These are phyloP conservation scores for Protonibea diacanthus DNA, from an alignment of 2,797 vertebrate genomes.

Conservation along the genomic window DNA sequence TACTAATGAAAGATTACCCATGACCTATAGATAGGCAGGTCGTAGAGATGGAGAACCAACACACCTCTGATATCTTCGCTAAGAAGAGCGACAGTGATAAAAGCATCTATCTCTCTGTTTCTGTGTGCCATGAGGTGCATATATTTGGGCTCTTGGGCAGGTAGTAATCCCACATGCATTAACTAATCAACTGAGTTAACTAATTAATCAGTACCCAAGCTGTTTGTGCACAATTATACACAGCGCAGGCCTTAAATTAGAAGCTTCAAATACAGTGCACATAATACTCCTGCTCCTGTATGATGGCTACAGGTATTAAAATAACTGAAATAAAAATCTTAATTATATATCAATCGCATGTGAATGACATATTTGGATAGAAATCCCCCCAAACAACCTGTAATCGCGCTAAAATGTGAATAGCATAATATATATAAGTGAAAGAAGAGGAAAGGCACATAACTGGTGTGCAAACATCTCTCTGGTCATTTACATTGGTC, in stretches of 20 bases:
- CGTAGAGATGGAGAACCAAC: neutral
- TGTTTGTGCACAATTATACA: conserved; percentile 6
- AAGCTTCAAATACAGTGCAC: conserved; percentile 9
- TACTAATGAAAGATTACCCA: neutral
- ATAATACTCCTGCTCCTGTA: conserved; percentile 9
- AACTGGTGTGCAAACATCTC: neutral
- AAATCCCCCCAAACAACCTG: too few relatives aligned
- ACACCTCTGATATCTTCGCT: conserved; percentile 4
- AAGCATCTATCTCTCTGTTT: neutral
- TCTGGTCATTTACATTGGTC: neutral
- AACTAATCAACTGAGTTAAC: neutral
- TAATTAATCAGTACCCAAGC: neutral
- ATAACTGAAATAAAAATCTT: neutral
- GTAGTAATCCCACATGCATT: neutral
- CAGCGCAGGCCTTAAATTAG: neutral
- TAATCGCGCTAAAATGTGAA: neutral
- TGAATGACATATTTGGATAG: neutral
- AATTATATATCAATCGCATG: neutral
- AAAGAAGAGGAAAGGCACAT: neutral
- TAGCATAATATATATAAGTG: too few relatives aligned
- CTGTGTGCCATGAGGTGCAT: neutral
- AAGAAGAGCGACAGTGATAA: neutral
- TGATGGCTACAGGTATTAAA: conserved; percentile 5
- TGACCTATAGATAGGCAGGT: neutral
- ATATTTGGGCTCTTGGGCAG: conserved; percentile 6